These are phyloP conservation scores for Hemichromis elongatus DNA, from an alignment of 2,113 vertebrate genomes.

Conservation along the genomic window DNA sequence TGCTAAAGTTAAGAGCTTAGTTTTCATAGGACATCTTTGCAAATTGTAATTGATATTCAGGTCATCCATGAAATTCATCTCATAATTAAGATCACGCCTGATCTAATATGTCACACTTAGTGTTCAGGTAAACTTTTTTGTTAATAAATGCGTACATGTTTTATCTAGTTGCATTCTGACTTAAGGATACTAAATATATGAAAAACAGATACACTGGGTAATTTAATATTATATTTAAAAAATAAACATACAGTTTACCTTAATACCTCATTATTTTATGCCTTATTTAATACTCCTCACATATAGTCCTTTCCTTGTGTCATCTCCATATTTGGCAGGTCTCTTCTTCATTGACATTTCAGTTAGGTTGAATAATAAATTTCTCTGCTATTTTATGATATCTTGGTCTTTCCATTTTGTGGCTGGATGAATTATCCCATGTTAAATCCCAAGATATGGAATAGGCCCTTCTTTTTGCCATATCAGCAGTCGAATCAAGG, in stretches of 20 bases:
- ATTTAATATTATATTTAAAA: neutral
- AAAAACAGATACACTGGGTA: neutral
- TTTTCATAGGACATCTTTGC: neutral
- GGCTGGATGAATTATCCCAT: neutral
- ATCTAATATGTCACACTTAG: neutral
- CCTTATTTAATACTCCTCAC: neutral
- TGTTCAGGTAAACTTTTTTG: neutral
- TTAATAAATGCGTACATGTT: neutral
- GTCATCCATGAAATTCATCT: neutral
- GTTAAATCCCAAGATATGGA: neutral
- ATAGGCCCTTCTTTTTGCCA: neutral
- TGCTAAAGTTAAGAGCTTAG: neutral
- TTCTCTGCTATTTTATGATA: neutral
- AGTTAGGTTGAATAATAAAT: neutral
- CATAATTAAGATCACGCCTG: neutral
- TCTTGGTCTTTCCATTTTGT: neutral
- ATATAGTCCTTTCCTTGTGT: neutral
- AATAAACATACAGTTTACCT: neutral
- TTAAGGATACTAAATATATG: neutral
- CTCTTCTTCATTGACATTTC: neutral
- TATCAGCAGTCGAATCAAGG: neutral
- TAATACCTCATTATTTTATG: neutral
- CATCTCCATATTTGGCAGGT: neutral
- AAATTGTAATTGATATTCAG: neutral
- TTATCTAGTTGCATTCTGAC: neutral